A percentile compares a stretch with the other conserved stretches of the same genome.
Conservation (phyloP, 2,797 vertebrate species). For the Acropternis orthonyx region DNA sequence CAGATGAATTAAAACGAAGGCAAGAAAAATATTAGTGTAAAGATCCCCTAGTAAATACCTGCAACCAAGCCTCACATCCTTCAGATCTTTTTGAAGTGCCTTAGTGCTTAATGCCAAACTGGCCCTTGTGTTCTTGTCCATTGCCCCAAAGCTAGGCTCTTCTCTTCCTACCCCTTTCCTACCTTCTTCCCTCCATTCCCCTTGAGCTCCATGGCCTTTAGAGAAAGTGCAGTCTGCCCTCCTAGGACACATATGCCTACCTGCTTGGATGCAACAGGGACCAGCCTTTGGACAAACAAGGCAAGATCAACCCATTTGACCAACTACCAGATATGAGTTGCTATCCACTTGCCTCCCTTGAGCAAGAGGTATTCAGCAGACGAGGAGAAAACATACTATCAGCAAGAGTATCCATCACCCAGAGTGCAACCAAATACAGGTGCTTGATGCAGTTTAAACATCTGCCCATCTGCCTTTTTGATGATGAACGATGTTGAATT, state of each 20-base stretch:
- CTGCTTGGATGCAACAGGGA: background rate
- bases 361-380: background rate
- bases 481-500: too few species aligned
- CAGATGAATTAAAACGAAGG: background rate
- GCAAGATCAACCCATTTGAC: background rate
- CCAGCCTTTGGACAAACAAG: background rate
- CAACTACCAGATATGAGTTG: fast-evolving
- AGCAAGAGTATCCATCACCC: background rate
- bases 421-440: fast-evolving
- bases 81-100: background rate
- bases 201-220: fast-evolving
- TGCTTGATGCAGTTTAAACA: background rate
- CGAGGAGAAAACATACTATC: fast-evolving
- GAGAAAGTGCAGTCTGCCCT: background rate
- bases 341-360: background rate
- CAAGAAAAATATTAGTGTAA: conserved; percentile 44
- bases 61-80: background rate
- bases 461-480: background rate
- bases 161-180: background rate
- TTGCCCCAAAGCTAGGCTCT: background rate
- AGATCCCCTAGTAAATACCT: conserved; percentile 20
- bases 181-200: background rate
- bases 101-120: background rate
- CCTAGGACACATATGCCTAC: fast-evolving
- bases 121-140: background rate